Base-by-base conservation (phyloP, 35 echinoderm and acorn worm species). In the Lytechinus variegatus region DNA sequence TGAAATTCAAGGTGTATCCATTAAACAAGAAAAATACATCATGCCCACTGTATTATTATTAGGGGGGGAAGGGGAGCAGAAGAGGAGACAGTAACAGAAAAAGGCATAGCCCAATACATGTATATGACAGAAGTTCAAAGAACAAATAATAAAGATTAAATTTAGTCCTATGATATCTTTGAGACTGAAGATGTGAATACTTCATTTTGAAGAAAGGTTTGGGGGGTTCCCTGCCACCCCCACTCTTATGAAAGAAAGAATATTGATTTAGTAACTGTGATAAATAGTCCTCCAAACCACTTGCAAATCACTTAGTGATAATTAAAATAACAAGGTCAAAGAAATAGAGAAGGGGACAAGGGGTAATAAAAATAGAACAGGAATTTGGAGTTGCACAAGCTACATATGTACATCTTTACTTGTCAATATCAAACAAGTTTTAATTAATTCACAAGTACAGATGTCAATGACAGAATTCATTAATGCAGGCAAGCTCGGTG, bases 1-100 rank as follows among this genome's bases (percentile, higher is more conserved):
- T 90, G 88, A 90, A 90, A 90, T 90, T 90, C 88, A 90, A 90
- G 88, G 88, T 19, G 52, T 28, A 90, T 27, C 88, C 88, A 90
- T 90, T 90, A 90, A 44, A 51, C 88, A 90, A 54, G 88, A 90
- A 90, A 44, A 52, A 79, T 79, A 79, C 66, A 79, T 79, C 66
- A 79, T 79, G 66, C 66, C 66, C 66, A 79, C 66, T 79, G n/a
- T 4, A 79, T 79, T 79, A 79, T 16, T 8, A 2, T 6, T 79
- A 24, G n/a, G n/a, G n/a, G n/a, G n/a, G 66, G 24, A 6, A 79
- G 12, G 19, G 21, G 33, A 44, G 33, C 33, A 44, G 33, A 44
- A 44, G 33, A 44, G 33, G 33, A 44, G 33, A 44, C 33, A 44
- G 33, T 44, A 44, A 44, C 33, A 44, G 33, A 44, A n/a, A n/a